Conservation (phyloP, 1,140 invertebrate species). For the Saccostrea echinata region DNA sequence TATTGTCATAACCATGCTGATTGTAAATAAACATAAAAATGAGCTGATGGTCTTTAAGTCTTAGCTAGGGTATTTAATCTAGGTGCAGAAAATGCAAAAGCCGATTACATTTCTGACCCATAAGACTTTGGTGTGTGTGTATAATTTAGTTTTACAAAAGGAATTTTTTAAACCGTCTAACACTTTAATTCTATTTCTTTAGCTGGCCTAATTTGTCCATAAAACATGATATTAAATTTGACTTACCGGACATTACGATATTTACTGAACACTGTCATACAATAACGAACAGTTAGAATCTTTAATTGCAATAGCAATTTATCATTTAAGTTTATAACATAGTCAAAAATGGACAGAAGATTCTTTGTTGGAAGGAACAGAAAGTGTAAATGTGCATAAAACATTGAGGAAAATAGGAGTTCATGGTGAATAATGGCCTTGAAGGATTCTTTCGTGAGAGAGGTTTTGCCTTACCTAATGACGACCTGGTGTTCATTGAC, state of each 20-base stretch:
- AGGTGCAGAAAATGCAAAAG: background rate
- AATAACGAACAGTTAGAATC: background rate
- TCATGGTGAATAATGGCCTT: background rate
- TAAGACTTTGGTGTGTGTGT: background rate
- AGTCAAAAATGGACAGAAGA: background rate
- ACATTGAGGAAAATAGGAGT: background rate
- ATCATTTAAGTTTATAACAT: background rate
- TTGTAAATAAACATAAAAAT: background rate
- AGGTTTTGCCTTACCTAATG: constrained; percentile 30
- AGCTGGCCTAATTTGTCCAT: background rate
- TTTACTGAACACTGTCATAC: background rate
- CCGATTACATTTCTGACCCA: background rate
- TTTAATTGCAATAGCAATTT: background rate
- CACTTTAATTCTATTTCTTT: background rate
- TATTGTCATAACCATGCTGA: too few relatives aligned
- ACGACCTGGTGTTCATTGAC: background rate
- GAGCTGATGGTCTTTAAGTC: background rate
- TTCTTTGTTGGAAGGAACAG: background rate
- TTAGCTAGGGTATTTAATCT: background rate
- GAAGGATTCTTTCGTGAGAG: constrained; percentile 37
- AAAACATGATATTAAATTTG: background rate
- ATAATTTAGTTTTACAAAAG: background rate
- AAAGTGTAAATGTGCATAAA: background rate
- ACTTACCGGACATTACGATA: background rate
- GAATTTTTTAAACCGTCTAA: background rate